Evolutionary conservation across 1,140 invertebrate species (phyloP).

Genomic region (Panagrolaimus sp.): DNA sequence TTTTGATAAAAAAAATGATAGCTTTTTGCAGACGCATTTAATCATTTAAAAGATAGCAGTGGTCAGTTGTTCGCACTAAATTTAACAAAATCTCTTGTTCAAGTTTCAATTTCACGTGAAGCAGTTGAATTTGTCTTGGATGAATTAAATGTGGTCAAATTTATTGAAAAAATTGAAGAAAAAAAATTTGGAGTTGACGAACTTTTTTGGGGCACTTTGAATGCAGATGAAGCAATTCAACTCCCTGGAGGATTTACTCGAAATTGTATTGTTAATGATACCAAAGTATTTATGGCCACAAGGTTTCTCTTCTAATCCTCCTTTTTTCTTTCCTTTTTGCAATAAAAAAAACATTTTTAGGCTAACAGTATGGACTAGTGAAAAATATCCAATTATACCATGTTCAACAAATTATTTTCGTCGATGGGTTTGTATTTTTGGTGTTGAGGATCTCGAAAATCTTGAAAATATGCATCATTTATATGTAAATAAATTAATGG

Average conservation of each 20-base stretch:
- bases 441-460: not conserved
- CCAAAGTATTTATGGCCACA: not conserved
- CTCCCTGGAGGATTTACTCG: conserved; percentile 28
- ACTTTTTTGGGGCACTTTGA: conserved; percentile 19
- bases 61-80: not conserved
- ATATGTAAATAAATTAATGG: not conserved
- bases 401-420: conserved; percentile 3
- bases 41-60: not conserved
- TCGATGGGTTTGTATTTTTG: not conserved
- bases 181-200: conserved; percentile 36
- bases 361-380: conserved; percentile 8
- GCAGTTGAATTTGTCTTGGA: conserved; percentile 35
- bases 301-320: not conserved
- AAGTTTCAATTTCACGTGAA: conserved; percentile 24
- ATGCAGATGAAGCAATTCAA: conserved; percentile 14
- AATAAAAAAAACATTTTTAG: conserved; percentile 13
- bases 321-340: not conserved
- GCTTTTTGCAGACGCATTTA: not conserved
- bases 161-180: conserved; percentile 30
- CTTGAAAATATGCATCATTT: not conserved
- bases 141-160: conserved; percentile 22
- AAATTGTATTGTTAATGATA: conserved; percentile 14
- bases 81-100: conserved; percentile 30
- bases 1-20: not conserved
- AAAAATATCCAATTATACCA: not conserved